phyloP scores from a whole-genome alignment of 2,888 invertebrate species.

The Stenolophus ochropezus region DNA sequence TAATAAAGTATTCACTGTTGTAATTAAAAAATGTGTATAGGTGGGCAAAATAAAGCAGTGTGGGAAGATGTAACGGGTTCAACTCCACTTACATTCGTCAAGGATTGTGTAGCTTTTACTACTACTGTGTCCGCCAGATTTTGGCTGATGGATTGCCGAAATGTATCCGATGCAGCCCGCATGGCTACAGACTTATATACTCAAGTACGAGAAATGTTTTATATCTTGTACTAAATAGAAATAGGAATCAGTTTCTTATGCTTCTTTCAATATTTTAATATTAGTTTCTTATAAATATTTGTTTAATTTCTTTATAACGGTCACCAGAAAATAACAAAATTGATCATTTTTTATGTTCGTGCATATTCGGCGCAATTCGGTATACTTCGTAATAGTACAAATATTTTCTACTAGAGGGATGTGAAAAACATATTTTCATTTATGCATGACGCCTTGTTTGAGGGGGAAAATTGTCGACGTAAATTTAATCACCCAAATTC shows the following conservation, averaged over 20 bases:
- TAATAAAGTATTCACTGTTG: background rate
- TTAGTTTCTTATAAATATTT: no score
- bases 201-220: constrained; percentile 74
- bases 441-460: no score
- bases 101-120: constrained; percentile 98
- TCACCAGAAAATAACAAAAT: no score
- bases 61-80: constrained; percentile 99
- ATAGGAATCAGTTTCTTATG: background rate
- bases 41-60: constrained; percentile 95
- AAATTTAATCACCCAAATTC: no score
- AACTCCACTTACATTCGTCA: constrained; percentile 96
- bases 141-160: constrained; percentile 99
- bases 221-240: background rate
- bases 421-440: no score
- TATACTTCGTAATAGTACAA: no score
- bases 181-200: constrained; percentile 98
- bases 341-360: no score
- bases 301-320: no score
- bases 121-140: constrained; percentile 99
- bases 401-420: no score
- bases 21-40: constrained; percentile 70
- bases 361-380: no score
- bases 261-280: background rate
- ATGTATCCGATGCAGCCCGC: constrained; percentile 94
- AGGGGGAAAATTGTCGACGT: no score